Evolutionary conservation across 2,888 invertebrate genomes (phyloP).

Genomic region (Conops quadrifasciatus): DNA sequence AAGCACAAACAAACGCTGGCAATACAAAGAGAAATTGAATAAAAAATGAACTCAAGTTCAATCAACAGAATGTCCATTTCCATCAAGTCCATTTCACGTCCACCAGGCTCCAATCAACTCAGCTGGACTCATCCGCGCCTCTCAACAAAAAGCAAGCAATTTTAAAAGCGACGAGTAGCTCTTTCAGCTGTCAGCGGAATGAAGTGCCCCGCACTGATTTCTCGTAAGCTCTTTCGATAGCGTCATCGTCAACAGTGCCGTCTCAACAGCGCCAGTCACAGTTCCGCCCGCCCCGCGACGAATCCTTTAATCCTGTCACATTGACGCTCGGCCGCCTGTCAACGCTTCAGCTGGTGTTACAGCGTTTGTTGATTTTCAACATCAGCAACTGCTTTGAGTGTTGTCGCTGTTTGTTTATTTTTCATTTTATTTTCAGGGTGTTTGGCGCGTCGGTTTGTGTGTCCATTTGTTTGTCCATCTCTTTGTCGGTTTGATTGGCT

Average conservation of each 20-base stretch:
- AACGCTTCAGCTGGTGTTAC: not conserved
- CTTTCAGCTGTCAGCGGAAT: slow-evolving; percentile 4
- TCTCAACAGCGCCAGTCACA: no score
- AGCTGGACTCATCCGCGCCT: not conserved
- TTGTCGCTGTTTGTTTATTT: not conserved
- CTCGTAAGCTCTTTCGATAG: slow-evolving; percentile 15
- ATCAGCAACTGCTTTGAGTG: not conserved
- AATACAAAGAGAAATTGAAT: no score
- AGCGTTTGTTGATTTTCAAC: slow-evolving; percentile 7
- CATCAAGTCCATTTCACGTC: not conserved
- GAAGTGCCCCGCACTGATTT: not conserved
- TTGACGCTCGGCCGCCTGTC: not conserved
- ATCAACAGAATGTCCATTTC: no score
- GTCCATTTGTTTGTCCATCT: not conserved
- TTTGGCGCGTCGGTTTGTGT: slow-evolving; percentile 1
- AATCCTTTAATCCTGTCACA: no score
- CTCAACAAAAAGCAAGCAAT: not conserved
- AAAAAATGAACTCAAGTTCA: no score
- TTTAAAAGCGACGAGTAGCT: slow-evolving; percentile 19
- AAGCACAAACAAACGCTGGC: no score
- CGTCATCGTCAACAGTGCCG: not conserved
- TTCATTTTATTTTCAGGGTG: not conserved
- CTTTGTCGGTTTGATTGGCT: not conserved
- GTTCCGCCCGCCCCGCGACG: no score
- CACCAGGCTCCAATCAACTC: not conserved